Conservation (phyloP, 2,797 vertebrate species). For the Galagoides demidoff region DNA sequence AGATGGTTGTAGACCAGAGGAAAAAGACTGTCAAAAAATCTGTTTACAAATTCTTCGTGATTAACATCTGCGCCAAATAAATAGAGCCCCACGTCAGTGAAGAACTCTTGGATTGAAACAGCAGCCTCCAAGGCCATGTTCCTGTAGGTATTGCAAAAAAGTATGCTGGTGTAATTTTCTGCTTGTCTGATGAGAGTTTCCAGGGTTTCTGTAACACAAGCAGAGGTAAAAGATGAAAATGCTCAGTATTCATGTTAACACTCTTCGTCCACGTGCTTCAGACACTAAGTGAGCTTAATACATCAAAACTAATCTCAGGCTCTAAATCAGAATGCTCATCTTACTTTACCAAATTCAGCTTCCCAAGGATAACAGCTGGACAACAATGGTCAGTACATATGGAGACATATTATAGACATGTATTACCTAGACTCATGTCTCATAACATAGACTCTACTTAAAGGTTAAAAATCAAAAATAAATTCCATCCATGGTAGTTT, state of each 20-base stretch:
- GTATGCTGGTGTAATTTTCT: slow-evolving; percentile 89
- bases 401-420: background rate
- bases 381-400: background rate
- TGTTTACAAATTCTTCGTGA: slow-evolving; percentile 89
- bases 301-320: background rate
- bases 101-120: slow-evolving; percentile 88
- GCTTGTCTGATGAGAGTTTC: slow-evolving; percentile 91
- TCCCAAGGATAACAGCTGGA: background rate
- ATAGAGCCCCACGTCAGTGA: slow-evolving; percentile 92
- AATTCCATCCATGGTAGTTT: background rate
- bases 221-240: slow-evolving; percentile 26
- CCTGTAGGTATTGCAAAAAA: slow-evolving; percentile 88
- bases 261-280: background rate
- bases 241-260: slow-evolving; percentile 48
- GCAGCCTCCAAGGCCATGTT: slow-evolving; percentile 87
- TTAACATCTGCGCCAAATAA: slow-evolving; percentile 91
- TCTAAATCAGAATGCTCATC: background rate
- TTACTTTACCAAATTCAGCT: background rate
- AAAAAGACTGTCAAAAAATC: slow-evolving; percentile 93
- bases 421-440: background rate
- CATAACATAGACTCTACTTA: background rate
- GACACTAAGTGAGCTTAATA: background rate
- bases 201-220: slow-evolving; percentile 89
- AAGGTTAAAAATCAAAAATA: background rate
- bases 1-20: slow-evolving; percentile 91